Percentiles rank a stretch among this genome's conserved stretches.
Evolutionary conservation across 2,797 vertebrate genomes (phyloP).

Genomic region (Sebastes minor): DNA sequence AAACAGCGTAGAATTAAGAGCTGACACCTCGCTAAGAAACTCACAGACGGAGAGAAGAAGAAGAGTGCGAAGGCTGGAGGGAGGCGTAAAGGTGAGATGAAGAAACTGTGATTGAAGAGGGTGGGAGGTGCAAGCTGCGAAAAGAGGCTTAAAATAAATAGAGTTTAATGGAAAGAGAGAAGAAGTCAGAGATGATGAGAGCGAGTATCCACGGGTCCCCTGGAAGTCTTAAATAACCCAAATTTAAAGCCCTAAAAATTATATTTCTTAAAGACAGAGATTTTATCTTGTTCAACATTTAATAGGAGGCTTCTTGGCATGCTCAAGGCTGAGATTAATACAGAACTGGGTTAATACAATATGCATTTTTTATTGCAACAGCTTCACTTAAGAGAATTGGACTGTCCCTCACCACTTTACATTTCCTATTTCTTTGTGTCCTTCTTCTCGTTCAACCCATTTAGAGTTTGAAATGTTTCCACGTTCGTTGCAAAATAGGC

Average conservation of each 20-base stretch:
- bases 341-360: slow-evolving; percentile 57
- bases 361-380: slow-evolving; percentile 48
- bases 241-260: slow-evolving; percentile 47
- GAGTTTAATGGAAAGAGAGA: slow-evolving; percentile 16
- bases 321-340: slow-evolving; percentile 59
- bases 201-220: slow-evolving; percentile 18
- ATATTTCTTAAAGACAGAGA: slow-evolving; percentile 50
- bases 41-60: neutral
- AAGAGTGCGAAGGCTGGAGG: slow-evolving; percentile 17
- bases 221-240: slow-evolving; percentile 38
- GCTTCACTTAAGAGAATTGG: slow-evolving; percentile 42
- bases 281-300: slow-evolving; percentile 60
- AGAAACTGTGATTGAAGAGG: slow-evolving; percentile 28
- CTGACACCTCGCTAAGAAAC: slow-evolving; percentile 40
- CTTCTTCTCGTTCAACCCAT: neutral
- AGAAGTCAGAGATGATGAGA: slow-evolving; percentile 24
- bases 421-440: slow-evolving; percentile 14
- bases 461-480: slow-evolving; percentile 11
- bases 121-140: slow-evolving; percentile 24
- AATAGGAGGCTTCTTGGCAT: slow-evolving; percentile 34
- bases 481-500: neutral
- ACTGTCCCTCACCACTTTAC: slow-evolving; percentile 13
- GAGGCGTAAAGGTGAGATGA: slow-evolving; percentile 40
- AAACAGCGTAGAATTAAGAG: slow-evolving; percentile 65
- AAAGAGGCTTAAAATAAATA: slow-evolving; percentile 58